These are phyloP conservation scores for Typhlichthys subterraneus DNA, from an alignment of 2,797 vertebrate species.

Conservation along the genomic window DNA sequence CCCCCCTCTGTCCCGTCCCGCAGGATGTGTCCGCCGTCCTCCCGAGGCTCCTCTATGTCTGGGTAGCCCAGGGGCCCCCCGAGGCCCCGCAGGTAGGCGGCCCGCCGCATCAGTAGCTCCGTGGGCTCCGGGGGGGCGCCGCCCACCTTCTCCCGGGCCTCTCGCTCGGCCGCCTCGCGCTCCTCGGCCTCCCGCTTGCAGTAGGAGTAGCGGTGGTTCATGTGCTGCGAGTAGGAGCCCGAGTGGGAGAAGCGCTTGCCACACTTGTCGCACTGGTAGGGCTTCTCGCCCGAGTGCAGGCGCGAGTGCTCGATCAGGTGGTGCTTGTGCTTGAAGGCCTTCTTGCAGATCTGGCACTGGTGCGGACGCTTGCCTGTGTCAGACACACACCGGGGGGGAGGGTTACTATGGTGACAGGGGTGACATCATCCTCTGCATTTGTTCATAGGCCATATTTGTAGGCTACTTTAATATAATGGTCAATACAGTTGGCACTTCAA, in stretches of 20 bases:
- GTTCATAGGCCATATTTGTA: no score
- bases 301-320: constrained; percentile 98
- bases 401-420: constrained; percentile 17
- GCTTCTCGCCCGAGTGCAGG: constrained; percentile 97
- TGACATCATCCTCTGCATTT: background rate
- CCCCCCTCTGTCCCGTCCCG: constrained; percentile 56
- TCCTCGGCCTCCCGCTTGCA: constrained; percentile 97
- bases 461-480: no score
- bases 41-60: constrained; percentile 88
- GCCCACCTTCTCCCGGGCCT: constrained; percentile 82
- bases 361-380: constrained; percentile 95
- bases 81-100: constrained; percentile 90
- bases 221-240: constrained; percentile 91
- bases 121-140: constrained; percentile 85
- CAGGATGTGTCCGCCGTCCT: constrained; percentile 57
- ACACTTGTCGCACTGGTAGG: constrained; percentile 98
- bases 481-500: no score
- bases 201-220: constrained; percentile 99
- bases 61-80: constrained; percentile 86
- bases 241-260: constrained; percentile 98
- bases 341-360: constrained; percentile 99
- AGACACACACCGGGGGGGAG: constrained; percentile 22
- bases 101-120: constrained; percentile 90
- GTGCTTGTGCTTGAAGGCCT: constrained; percentile 99
- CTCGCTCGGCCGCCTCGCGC: constrained; percentile 89